A percentile compares a stretch with the other conserved stretches of the same genome.
Conservation (phyloP, 2,888 invertebrate genomes). For the Apodemia mormo region DNA sequence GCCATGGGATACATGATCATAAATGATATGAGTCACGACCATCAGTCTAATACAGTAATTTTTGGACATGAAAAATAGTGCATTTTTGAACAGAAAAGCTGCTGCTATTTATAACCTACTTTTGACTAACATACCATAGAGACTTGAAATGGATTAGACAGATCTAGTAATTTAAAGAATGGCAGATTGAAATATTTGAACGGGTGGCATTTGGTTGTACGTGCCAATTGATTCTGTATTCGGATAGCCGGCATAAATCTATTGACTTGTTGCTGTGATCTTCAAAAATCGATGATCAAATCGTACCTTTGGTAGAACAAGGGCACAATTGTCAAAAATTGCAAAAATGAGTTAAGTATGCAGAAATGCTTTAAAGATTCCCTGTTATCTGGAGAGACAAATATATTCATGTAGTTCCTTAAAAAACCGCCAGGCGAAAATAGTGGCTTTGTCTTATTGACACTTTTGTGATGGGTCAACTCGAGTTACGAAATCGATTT, state of each 20-base stretch:
- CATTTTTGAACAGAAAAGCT: not conserved
- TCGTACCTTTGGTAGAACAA: not conserved
- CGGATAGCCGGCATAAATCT: slow-evolving; percentile 41
- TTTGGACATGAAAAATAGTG: not conserved
- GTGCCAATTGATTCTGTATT: slow-evolving; percentile 51
- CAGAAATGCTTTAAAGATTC: no score
- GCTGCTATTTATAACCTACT: not conserved
- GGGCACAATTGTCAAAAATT: no score
- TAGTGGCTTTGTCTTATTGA: no score
- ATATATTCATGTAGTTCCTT: no score
- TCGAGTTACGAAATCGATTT: no score
- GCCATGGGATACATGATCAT: no score
- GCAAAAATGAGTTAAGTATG: no score
- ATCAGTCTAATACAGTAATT: not conserved
- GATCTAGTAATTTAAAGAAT: slow-evolving; percentile 45
- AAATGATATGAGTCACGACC: no score
- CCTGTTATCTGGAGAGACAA: no score
- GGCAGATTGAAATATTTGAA: slow-evolving; percentile 56
- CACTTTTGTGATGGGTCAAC: no score
- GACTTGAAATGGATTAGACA: not conserved
- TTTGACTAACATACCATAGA: not conserved
- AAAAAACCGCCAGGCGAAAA: no score
- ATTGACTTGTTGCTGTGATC: slow-evolving; percentile 18
- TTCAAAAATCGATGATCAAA: not conserved
- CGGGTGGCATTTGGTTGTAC: slow-evolving; percentile 41